Base-by-base conservation (phyloP, 2,888 invertebrate genomes). In the Mycalesis mineus region DNA sequence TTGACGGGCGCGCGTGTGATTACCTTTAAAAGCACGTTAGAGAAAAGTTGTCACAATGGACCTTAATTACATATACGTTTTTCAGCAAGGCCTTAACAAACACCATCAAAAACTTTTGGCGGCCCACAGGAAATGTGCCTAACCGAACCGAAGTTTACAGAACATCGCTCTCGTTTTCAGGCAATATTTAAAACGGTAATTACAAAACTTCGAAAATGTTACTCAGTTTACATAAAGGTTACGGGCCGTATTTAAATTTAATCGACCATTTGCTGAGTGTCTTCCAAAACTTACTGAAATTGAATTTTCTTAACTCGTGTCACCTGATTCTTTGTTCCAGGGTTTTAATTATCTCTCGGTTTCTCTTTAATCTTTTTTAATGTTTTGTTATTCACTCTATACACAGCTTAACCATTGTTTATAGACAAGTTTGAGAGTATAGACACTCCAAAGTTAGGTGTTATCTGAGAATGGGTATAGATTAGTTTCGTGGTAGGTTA, bases 1-100 rank as follows among this genome's bases (percentile, higher is more conserved):
- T 17, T 9, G 8, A 33, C 7, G 29, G 6, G 11, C 65, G 60
- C 67, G 73, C 73, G 73, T 68, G 66, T 73, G 69, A 74, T 74
- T 73, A 75, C 75, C 49, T 77, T 75, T 72, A 72, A 79, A 79
- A 79, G 80, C 81, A 82, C 77, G 76, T 82, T 80, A 81, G 70
- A 75, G 72, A 63, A 75, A 80, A 81, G 77, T 83, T 82, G 78
- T 79, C 77, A 78, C 79, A 75, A 73, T 69, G 71, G 73, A 69
- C 74, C 76, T 79, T 82, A 84, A 84, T 84, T 84, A 84, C 77
- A 75, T 72, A 70, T 68, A 75, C 75, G 75, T 74, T 79, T 80
- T 80, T 75, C 61, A 68, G 68, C 67, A 54, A 69, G 65, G 68
- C 73, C 73, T 72, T 68, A 60, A 68, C 71, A 70, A 71, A 74